Percentiles rank a stretch among this genome's conserved stretches.
Conservation (phyloP, 2,888 invertebrate species). For the Cataglyphis rosenhaueri region DNA sequence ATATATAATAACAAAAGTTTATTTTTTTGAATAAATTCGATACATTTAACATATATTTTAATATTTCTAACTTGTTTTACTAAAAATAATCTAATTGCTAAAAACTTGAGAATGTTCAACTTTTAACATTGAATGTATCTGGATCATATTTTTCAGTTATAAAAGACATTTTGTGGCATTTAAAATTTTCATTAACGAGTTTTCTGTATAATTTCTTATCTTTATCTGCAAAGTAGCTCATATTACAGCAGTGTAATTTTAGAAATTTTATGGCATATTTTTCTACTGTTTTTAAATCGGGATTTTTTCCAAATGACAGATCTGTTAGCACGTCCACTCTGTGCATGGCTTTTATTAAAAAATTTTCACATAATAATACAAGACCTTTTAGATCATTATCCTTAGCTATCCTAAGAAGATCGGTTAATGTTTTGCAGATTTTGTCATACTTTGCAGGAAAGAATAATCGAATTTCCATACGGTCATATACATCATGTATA, state of each 20-base stretch:
- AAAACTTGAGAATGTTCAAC: background rate
- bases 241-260: background rate
- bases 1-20: no score
- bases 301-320: background rate
- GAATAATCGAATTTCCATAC: no score
- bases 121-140: no score
- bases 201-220: background rate
- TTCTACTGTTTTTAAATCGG: background rate
- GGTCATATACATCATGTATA: no score
- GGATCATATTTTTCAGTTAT: no score
- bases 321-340: background rate
- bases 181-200: no score
- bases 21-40: background rate
- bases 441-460: no score
- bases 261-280: background rate
- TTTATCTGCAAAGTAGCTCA: background rate
- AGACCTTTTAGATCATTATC: background rate
- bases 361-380: background rate
- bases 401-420: background rate
- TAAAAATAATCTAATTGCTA: background rate
- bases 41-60: background rate
- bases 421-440: background rate
- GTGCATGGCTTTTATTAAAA: background rate
- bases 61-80: background rate
- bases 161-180: no score